Base-by-base conservation (phyloP, 2,797 vertebrate genomes). In the Helostoma temminkii region DNA sequence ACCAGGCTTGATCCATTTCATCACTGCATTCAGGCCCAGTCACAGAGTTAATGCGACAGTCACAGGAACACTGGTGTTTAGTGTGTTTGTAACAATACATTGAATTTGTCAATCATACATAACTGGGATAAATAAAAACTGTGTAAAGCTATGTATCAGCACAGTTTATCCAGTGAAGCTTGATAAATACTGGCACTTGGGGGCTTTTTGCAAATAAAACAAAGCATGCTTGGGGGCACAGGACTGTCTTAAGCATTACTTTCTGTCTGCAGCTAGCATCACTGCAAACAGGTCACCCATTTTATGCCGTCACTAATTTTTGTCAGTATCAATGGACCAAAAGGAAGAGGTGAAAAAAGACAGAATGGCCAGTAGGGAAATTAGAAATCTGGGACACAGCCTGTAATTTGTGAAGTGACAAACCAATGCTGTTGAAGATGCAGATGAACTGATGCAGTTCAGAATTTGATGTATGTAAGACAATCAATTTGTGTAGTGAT, bases 361-460 rank as follows among this genome's bases (percentile, higher is more conserved):
- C 21, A 5, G 32, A 41, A 41, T 55, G 53, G 78, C 73, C 85
- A 71, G 57, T 42, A 63, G 86, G 78, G 80, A 82, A 81, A 89
- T 89, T 43, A 78, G 56, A 66, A 89, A 91, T 88, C 85, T 90
- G 76, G 88, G 90, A 67, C 84, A 80, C 57, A 59, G 76, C 64
- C 67, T 83, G 68, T 76, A 66, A 71, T 71, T 78, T 45, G 58
- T 60, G 53, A 70, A 64, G 59, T 19, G 47, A 75, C 62, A 72
- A 79, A 76, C 59, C 9, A 64, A 71, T 67, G 50, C 49, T 39
- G 34, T 3, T 34, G 16, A 71, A 56, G 54, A 63, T 65, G 63
- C 65, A 26, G 46, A 68, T 50, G 53, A 74, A 54, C 24, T 59
- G 57, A 77, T 57, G 59, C 41, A 48, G 63, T 66, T 73, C n/a